A percentile compares a stretch with the other conserved stretches of the same genome.
Conservation (phyloP, 2,113 vertebrate species). For the Rhinichthys klamathensis region DNA sequence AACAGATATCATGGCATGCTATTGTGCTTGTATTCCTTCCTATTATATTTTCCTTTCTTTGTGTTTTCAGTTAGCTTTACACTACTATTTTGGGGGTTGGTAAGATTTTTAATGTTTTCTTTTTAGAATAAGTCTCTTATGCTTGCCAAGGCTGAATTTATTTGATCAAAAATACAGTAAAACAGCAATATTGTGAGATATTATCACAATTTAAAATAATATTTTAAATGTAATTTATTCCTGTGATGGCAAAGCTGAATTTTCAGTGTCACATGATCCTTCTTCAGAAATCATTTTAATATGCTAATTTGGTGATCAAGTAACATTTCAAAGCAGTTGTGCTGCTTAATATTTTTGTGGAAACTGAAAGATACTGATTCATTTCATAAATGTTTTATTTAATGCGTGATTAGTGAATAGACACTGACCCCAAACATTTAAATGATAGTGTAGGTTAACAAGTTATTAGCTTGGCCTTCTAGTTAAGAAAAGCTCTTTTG, state of each 20-base stretch:
- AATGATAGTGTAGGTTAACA: too few species aligned
- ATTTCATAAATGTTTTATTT: too few species aligned
- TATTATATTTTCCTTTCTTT: not conserved
- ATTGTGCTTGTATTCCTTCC: not conserved
- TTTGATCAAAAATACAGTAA: not conserved
- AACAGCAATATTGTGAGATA: not conserved
- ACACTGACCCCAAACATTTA: too few species aligned
- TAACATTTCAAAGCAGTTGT: too few species aligned
- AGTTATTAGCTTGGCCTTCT: too few species aligned
- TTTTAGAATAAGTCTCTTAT: not conserved
- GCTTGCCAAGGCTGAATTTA: not conserved
- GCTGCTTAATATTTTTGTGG: too few species aligned
- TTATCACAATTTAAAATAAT: not conserved
- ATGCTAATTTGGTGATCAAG: too few species aligned
- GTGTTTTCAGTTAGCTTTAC: not conserved
- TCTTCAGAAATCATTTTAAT: too few species aligned
- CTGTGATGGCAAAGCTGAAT: not conserved
- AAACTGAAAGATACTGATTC: too few species aligned
- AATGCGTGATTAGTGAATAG: not conserved
- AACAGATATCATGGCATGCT: not conserved
- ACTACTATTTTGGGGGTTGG: not conserved
- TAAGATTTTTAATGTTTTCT: not conserved
- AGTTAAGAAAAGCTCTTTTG: too few species aligned
- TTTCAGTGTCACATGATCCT: too few species aligned
- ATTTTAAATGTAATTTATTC: not conserved